A percentile compares a stretch with the other conserved stretches of the same genome.
These are phyloP conservation scores for Lates calcarifer DNA, from an alignment of 2,113 vertebrate genomes.

Conservation along the genomic window DNA sequence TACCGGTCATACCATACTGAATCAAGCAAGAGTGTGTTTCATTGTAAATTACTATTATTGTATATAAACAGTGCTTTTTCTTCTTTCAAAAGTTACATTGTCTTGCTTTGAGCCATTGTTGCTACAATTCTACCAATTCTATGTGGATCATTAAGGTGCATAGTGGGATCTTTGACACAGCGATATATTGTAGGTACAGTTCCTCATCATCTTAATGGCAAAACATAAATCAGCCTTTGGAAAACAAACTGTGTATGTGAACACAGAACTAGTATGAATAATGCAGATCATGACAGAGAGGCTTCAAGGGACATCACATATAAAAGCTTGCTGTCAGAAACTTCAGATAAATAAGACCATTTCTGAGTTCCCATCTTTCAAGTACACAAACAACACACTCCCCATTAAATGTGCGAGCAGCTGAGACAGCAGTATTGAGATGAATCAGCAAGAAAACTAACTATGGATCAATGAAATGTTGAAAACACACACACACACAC, in stretches of 20 bases:
- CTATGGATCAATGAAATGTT: slow-evolving; percentile 33
- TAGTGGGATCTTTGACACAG: not conserved
- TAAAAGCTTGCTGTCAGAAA: slow-evolving; percentile 14
- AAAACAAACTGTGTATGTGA: not conserved
- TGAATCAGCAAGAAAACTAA: slow-evolving; percentile 23
- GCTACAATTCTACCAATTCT: not conserved
- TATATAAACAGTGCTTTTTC: not conserved
- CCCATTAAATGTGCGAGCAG: slow-evolving; percentile 14
- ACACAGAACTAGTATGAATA: not conserved
- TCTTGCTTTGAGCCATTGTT: not conserved
- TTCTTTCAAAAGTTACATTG: not conserved
- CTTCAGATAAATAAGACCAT: slow-evolving; percentile 14
- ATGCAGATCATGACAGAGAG: slow-evolving; percentile 3
- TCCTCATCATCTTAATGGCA: not conserved
- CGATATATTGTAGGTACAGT: not conserved
- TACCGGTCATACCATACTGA: too few relatives aligned
- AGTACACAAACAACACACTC: slow-evolving; percentile 25
- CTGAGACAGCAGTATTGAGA: slow-evolving; percentile 5
- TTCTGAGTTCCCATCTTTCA: slow-evolving; percentile 20
- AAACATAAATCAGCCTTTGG: not conserved
- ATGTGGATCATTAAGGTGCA: not conserved
- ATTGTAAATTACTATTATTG: too few relatives aligned
- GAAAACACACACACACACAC: slow-evolving; percentile 10
- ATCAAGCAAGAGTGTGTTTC: too few relatives aligned
- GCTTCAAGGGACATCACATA: slow-evolving; percentile 13